Percentiles rank a stretch among this genome's conserved stretches.
These are phyloP conservation scores for Sceloporus tristichus DNA, from an alignment of 2,113 vertebrate genomes.

Conservation along the genomic window DNA sequence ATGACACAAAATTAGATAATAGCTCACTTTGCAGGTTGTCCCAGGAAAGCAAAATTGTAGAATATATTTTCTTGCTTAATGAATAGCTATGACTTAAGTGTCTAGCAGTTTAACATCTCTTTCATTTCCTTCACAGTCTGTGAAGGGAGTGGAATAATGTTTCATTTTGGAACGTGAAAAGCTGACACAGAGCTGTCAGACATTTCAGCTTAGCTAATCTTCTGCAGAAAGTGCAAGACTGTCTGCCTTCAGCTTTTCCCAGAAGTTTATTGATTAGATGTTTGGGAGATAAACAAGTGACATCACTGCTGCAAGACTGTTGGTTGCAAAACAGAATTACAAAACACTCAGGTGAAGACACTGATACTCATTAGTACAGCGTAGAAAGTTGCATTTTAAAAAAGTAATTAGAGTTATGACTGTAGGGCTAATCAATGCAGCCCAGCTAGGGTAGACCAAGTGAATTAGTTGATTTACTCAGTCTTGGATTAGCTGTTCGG, in stretches of 20 bases:
- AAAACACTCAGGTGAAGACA: neutral
- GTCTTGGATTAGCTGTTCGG: no score
- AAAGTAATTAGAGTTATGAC: neutral
- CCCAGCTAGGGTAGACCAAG: no score
- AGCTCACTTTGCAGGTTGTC: constrained; percentile 40
- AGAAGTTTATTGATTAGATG: constrained; percentile 25
- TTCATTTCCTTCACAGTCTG: constrained; percentile 54
- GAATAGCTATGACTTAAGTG: constrained; percentile 49
- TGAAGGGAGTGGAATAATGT: constrained; percentile 54
- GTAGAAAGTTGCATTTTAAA: neutral
- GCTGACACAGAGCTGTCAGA: constrained; percentile 60
- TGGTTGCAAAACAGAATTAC: neutral
- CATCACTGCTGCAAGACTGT: neutral
- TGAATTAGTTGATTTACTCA: no score
- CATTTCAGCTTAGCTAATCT: constrained; percentile 50
- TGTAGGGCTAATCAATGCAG: neutral
- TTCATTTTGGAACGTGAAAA: constrained; percentile 57
- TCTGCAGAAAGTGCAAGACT: neutral
- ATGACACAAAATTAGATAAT: constrained; percentile 25
- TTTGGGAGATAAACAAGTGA: constrained; percentile 50
- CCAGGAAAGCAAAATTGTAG: constrained; percentile 28
- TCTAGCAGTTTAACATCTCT: constrained; percentile 53
- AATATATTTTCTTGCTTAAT: constrained; percentile 54
- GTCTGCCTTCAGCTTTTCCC: constrained; percentile 48
- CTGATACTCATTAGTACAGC: neutral